These are phyloP conservation scores for Diaprepes abbreviatus DNA, from an alignment of 2,888 invertebrate species.

Conservation along the genomic window DNA sequence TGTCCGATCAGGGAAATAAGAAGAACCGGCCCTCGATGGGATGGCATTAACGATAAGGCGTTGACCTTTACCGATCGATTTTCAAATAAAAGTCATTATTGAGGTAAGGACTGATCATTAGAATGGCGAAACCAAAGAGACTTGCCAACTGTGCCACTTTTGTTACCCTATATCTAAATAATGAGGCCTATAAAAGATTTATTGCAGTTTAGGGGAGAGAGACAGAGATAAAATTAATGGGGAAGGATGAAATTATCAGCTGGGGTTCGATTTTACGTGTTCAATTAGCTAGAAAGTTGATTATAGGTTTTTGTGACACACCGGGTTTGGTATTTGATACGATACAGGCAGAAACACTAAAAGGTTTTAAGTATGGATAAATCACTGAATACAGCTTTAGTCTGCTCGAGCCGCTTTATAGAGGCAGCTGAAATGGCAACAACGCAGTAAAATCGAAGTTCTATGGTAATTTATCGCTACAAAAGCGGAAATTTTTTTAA, in stretches of 20 bases:
- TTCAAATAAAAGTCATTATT: too few relatives aligned
- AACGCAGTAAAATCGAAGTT: too few relatives aligned
- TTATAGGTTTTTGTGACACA: constrained; percentile 10
- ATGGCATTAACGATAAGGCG: neutral
- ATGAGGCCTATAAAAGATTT: constrained; percentile 10
- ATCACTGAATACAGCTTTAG: too few relatives aligned
- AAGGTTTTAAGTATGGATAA: too few relatives aligned
- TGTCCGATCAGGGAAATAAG: too few relatives aligned
- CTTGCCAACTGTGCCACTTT: constrained; percentile 4
- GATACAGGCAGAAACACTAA: too few relatives aligned
- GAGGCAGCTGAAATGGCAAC: too few relatives aligned
- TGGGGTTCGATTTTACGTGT: constrained; percentile 13
- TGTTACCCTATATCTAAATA: constrained; percentile 7
- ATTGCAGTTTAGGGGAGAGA: neutral
- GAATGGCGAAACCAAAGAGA: neutral
- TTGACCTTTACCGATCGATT: neutral
- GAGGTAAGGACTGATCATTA: neutral
- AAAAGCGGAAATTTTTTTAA: too few relatives aligned
- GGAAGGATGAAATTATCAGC: constrained; percentile 6
- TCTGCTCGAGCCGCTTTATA: too few relatives aligned
- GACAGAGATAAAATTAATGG: constrained; percentile 20
- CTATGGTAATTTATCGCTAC: too few relatives aligned
- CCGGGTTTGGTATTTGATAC: too few relatives aligned
- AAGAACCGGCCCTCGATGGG: too few relatives aligned
- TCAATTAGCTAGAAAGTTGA: constrained; percentile 21